phyloP scores from a whole-genome alignment of 2,797 vertebrate species.

The Schizopygopsis pylzovi region DNA sequence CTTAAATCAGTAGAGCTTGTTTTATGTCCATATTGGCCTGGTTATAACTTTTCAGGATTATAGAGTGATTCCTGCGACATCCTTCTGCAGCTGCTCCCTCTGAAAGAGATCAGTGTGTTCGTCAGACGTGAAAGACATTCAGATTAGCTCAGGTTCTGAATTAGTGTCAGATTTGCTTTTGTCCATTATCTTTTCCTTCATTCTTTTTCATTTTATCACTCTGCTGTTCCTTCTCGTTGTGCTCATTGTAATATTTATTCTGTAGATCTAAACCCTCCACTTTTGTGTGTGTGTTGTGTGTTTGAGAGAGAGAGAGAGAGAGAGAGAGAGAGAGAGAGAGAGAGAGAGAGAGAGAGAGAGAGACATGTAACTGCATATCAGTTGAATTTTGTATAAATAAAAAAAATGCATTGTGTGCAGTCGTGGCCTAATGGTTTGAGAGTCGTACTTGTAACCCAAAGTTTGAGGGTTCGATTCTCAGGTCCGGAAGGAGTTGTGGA shows the following conservation, averaged over 20 bases:
- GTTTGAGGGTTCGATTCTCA: too few relatives aligned
- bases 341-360: too few relatives aligned
- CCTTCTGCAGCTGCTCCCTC: constrained; percentile 34
- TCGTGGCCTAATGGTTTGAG: too few relatives aligned
- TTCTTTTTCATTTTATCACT: not conserved
- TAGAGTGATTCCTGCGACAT: constrained; percentile 28
- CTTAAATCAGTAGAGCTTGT: not conserved
- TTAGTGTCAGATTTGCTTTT: constrained; percentile 13
- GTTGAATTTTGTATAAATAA: not conserved
- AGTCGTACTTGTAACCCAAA: too few relatives aligned
- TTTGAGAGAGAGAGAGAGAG: too few relatives aligned
- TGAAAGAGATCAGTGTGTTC: constrained; percentile 29
- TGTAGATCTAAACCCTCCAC: not conserved
- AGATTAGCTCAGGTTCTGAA: constrained; percentile 11
- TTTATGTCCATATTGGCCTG: not conserved
- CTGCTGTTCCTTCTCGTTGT: not conserved
- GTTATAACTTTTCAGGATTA: not conserved
- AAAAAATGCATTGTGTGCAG: too few relatives aligned
- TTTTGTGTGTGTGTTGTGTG: not conserved
- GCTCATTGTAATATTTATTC: not conserved
- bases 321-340: too few relatives aligned
- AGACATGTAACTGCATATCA: not conserved
- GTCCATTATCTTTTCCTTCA: constrained; percentile 9
- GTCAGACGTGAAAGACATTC: constrained; percentile 5
- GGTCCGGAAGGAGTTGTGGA: too few relatives aligned